Conservation (phyloP, 2,888 invertebrate genomes). For the Drosophila monieri region DNA sequence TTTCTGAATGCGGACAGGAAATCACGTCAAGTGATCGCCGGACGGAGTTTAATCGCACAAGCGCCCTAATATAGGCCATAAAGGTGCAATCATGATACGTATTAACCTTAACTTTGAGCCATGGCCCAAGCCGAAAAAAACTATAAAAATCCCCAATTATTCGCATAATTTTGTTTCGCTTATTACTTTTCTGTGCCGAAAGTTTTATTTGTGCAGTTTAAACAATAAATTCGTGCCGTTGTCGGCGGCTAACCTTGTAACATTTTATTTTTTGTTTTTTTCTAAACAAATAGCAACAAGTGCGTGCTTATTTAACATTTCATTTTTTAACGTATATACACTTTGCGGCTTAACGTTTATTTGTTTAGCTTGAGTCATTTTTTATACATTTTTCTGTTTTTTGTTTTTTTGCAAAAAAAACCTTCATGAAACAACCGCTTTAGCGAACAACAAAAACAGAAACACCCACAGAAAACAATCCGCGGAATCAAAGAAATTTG, state of each 20-base stretch:
- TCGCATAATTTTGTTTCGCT: conserved; percentile 36
- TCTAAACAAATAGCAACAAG: conserved; percentile 45
- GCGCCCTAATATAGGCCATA: background rate
- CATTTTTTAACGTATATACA: conserved; percentile 25
- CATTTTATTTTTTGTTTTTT: conserved; percentile 46
- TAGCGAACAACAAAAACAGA: conserved; percentile 25
- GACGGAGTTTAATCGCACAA: background rate
- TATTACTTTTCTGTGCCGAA: conserved; percentile 43
- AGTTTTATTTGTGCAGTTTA: conserved; percentile 47
- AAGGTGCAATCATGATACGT: background rate
- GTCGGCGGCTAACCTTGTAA: conserved; percentile 42
- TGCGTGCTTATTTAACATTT: conserved; percentile 51
- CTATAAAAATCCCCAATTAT: conserved; percentile 39
- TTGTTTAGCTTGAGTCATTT: conserved; percentile 36
- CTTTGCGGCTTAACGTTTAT: conserved; percentile 42
- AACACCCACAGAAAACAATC: conserved; percentile 64
- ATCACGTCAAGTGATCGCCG: conserved; percentile 1
- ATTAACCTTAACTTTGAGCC: conserved; percentile 4
- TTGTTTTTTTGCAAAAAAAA: conserved; percentile 39
- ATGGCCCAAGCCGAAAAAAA: conserved; percentile 4
- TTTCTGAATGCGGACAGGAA: conserved; percentile 4
- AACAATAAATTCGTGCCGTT: conserved; percentile 50
- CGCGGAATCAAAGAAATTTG: conserved; percentile 55
- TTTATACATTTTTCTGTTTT: conserved; percentile 25
- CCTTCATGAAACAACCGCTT: conserved; percentile 51